Evolutionary conservation across 2,888 invertebrate genomes (phyloP).

Genomic region (Cosmia pyralina): DNA sequence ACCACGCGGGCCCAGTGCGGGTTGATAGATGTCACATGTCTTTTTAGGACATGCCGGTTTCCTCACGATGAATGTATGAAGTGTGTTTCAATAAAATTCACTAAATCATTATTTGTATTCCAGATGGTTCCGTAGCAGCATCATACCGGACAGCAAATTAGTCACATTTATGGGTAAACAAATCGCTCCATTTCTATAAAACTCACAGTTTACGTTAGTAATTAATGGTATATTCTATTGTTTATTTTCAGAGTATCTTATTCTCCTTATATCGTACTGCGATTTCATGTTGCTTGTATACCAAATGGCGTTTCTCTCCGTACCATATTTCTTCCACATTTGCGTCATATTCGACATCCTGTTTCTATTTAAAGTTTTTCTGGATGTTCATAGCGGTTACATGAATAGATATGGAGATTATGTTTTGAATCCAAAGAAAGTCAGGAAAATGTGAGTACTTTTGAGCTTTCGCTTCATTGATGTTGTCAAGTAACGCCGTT

Average conservation of each 20-base stretch:
- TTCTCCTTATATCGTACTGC: conserved; percentile 80
- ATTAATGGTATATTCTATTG: conserved; percentile 4
- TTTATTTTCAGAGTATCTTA: conserved; percentile 83
- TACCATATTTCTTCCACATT: conserved; percentile 76
- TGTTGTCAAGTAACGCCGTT: neutral
- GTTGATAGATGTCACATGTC: too few relatives aligned
- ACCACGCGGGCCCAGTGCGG: too few relatives aligned
- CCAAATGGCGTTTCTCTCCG: conserved; percentile 87
- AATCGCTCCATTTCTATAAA: neutral
- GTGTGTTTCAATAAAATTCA: neutral
- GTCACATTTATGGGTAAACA: conserved; percentile 82
- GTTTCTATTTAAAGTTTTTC: conserved; percentile 84
- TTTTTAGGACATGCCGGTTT: too few relatives aligned
- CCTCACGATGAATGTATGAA: too few relatives aligned
- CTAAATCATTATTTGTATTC: conserved; percentile 46
- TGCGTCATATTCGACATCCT: conserved; percentile 81
- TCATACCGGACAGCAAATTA: conserved; percentile 83
- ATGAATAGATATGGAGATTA: conserved; percentile 88
- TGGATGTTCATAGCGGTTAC: conserved; percentile 87
- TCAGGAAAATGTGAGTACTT: conserved; percentile 82
- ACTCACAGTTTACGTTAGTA: neutral
- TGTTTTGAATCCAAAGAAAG: conserved; percentile 83
- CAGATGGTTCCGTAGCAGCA: conserved; percentile 86
- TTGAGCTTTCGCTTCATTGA: neutral
- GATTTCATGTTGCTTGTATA: conserved; percentile 86